Conservation (phyloP, 2,797 vertebrate genomes). For the Sitta carolinensis region DNA sequence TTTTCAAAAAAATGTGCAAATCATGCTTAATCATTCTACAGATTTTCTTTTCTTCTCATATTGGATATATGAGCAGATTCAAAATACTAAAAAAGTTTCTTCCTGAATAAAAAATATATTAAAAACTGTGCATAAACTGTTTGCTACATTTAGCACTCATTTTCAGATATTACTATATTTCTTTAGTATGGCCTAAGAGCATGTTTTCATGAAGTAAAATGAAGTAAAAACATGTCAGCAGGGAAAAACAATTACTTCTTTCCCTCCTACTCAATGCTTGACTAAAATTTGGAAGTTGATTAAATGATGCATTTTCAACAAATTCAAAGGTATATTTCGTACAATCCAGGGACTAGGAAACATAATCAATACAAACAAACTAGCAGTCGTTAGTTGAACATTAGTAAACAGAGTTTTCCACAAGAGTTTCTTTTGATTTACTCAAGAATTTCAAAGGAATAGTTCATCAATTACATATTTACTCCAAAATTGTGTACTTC, state of each 20-base stretch:
- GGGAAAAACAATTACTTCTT: neutral
- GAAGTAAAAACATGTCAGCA: neutral
- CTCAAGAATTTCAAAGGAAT: neutral
- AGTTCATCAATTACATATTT: neutral
- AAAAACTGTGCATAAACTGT: neutral
- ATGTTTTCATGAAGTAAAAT: neutral
- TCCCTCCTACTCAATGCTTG: neutral
- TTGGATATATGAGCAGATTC: neutral
- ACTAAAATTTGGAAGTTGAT: neutral
- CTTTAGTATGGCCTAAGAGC: neutral
- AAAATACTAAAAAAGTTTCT: neutral
- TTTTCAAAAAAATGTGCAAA: neutral
- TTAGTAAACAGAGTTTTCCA: neutral
- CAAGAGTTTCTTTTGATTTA: neutral
- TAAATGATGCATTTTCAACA: neutral
- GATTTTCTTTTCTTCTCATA: neutral
- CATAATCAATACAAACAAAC: neutral
- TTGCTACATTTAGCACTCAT: neutral
- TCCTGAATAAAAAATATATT: neutral
- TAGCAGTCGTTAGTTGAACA: neutral
- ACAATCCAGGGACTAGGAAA: neutral
- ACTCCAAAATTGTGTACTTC: accelerated
- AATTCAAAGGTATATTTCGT: neutral
- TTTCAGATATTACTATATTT: neutral
- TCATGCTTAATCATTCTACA: neutral